phyloP scores from a whole-genome alignment of 2,113 vertebrate species.

The Plestiodon gilberti region DNA sequence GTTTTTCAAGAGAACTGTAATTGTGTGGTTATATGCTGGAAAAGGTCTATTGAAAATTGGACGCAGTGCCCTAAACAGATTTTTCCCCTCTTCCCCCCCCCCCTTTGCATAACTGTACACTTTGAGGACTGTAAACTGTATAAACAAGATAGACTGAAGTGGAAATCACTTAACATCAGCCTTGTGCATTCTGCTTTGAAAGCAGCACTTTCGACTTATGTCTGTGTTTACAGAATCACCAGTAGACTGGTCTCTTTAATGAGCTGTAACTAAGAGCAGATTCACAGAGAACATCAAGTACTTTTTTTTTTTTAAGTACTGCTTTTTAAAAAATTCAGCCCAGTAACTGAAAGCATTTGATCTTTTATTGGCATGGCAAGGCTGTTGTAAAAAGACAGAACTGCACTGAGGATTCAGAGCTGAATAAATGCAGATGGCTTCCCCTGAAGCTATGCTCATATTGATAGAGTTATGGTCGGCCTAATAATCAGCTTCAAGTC shows the following conservation, averaged over 20 bases:
- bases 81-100: background rate
- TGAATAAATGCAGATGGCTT: conserved; percentile 63
- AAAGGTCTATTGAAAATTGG: conserved; percentile 56
- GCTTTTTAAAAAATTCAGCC: conserved; percentile 62
- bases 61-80: conserved; percentile 13
- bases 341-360: conserved; percentile 70
- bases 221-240: conserved; percentile 64
- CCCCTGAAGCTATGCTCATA: conserved; percentile 52
- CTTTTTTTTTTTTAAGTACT: conserved; percentile 7
- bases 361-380: conserved; percentile 73
- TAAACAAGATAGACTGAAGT: conserved; percentile 51
- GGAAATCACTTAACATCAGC: conserved; percentile 50
- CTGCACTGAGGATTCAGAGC: conserved; percentile 65
- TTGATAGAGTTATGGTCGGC: conserved; percentile 52
- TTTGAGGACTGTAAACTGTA: conserved; percentile 45
- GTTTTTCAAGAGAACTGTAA: conserved; percentile 36
- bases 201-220: conserved; percentile 57
- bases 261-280: conserved; percentile 65
- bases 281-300: conserved; percentile 62
- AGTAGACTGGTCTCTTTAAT: conserved; percentile 55
- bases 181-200: conserved; percentile 36
- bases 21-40: conserved; percentile 29
- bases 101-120: conserved; percentile 12
- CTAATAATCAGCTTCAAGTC: conserved; percentile 36
- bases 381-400: conserved; percentile 74